A percentile compares a stretch with the other conserved stretches of the same genome.
Conservation (phyloP, 2,797 vertebrate species). For the Eospalax fontanierii region DNA sequence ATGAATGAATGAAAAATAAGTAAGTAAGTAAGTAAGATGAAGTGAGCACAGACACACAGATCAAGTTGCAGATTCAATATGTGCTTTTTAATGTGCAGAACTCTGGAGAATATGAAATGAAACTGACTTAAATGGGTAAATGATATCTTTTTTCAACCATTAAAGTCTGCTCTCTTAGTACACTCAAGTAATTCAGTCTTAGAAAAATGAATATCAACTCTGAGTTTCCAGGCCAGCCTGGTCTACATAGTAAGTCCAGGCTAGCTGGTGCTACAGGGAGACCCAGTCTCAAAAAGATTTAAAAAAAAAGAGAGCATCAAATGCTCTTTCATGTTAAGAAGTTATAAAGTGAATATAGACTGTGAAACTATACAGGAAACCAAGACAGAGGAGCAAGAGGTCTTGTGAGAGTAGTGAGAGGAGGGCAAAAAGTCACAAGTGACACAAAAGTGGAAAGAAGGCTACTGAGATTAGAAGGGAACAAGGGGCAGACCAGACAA, state of each 20-base stretch:
- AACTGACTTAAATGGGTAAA: constrained; percentile 1
- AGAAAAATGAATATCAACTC: neutral
- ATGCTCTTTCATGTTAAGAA: no score
- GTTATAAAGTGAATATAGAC: neutral
- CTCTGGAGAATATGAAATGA: neutral
- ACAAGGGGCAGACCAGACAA: no score
- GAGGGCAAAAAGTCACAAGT: neutral
- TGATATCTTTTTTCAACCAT: constrained; percentile 28
- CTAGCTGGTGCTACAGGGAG: no score
- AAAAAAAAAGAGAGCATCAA: no score
- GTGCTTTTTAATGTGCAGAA: neutral
- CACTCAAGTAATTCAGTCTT: neutral
- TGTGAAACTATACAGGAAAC: no score
- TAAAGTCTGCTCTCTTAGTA: neutral
- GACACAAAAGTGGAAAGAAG: neutral
- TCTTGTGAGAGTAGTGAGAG: neutral
- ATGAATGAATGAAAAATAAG: neutral
- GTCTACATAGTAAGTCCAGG: no score
- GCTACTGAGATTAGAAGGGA: neutral
- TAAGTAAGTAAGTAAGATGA: constrained; percentile 38
- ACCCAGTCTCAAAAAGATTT: no score
- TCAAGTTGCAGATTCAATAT: constrained; percentile 1
- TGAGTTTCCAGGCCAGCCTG: no score
- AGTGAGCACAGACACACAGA: constrained; percentile 1
- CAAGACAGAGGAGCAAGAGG: no score